Evolutionary conservation across 2,888 invertebrate species (phyloP).

Genomic region (Tridacna crocea): DNA sequence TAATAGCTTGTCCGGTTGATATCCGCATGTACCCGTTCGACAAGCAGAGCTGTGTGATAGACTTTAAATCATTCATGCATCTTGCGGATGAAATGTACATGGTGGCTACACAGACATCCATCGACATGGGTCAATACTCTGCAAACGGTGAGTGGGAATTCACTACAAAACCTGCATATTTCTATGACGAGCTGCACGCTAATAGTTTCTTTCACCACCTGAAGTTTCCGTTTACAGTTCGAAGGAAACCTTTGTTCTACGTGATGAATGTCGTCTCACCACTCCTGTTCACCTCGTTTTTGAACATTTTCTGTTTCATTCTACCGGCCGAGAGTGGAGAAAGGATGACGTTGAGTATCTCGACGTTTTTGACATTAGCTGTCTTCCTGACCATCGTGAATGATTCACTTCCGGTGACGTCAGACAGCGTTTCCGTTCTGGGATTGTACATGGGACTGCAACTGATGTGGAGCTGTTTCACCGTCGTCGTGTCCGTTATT

Average conservation of each 20-base stretch:
- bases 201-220: slow-evolving; percentile 38
- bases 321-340: slow-evolving; percentile 63
- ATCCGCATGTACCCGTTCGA: slow-evolving; percentile 61
- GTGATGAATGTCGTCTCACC: slow-evolving; percentile 62
- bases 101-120: slow-evolving; percentile 9
- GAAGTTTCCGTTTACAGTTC: slow-evolving; percentile 32
- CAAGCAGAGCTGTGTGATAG: slow-evolving; percentile 53
- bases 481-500: slow-evolving; percentile 53
- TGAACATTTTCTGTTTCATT: slow-evolving; percentile 61
- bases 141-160: slow-evolving; percentile 46
- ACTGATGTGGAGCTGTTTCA: slow-evolving; percentile 58
- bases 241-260: slow-evolving; percentile 57
- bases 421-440: slow-evolving; percentile 57
- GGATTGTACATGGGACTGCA: slow-evolving; percentile 66
- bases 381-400: slow-evolving; percentile 64
- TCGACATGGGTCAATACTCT: slow-evolving; percentile 3
- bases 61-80: slow-evolving; percentile 21
- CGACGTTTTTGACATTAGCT: slow-evolving; percentile 65
- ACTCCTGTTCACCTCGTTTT: slow-evolving; percentile 51
- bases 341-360: slow-evolving; percentile 61
- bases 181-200: neutral
- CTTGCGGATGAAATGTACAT: slow-evolving; percentile 22
- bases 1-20: slow-evolving; percentile 44
- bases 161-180: neutral
- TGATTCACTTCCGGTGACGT: slow-evolving; percentile 60